A percentile compares a stretch with the other conserved stretches of the same genome.
These are phyloP conservation scores for Bos javanicus DNA, from an alignment of 2,113 vertebrate species.

Conservation along the genomic window DNA sequence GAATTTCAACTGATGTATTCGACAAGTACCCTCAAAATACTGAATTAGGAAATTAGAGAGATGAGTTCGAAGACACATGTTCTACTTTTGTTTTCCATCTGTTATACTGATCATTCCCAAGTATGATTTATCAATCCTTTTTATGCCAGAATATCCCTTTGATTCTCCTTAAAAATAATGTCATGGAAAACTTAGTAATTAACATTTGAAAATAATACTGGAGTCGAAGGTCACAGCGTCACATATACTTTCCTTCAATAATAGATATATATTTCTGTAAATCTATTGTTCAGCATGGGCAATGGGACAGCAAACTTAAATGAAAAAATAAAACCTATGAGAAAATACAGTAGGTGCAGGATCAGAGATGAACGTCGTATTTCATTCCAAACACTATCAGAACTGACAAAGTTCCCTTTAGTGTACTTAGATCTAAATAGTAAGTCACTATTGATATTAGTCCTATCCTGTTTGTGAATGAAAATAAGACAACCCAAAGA, in stretches of 20 bases:
- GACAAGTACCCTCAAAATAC: neutral
- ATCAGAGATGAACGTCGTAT: neutral
- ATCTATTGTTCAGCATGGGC: neutral
- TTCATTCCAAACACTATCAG: neutral
- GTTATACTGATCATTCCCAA: neutral
- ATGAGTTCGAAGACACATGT: neutral
- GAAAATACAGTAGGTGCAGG: neutral
- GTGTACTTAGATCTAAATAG: neutral
- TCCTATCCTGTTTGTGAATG: neutral
- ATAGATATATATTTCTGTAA: neutral
- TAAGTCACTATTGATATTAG: neutral
- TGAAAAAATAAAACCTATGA: conserved; percentile 21
- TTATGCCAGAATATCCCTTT: neutral
- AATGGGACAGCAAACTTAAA: neutral
- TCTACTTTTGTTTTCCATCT: neutral
- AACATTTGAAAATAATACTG: conserved; percentile 4
- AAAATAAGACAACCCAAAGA: conserved; percentile 17
- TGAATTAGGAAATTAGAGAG: neutral
- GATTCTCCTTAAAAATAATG: conserved; percentile 5
- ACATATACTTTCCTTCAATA: neutral
- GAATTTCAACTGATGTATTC: neutral
- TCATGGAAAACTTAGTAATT: neutral
- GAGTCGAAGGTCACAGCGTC: neutral
- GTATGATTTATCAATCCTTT: neutral
- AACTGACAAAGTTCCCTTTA: neutral